Conservation (phyloP, 2,888 invertebrate species). For the Altica lythri region DNA sequence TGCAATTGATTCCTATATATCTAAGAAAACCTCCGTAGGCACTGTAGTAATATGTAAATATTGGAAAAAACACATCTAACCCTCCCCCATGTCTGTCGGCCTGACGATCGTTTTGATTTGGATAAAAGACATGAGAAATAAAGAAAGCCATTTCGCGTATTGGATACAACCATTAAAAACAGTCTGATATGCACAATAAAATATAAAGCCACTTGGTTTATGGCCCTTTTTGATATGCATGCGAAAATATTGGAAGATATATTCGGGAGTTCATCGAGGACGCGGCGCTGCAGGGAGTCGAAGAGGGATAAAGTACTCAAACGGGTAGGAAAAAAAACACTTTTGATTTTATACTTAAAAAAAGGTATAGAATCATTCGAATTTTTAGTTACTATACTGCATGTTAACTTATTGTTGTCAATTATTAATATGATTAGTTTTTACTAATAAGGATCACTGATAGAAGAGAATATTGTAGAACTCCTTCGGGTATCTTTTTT, state of each 20-base stretch:
- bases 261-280: constrained; percentile 49
- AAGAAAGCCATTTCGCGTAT: constrained; percentile 51
- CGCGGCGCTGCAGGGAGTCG: constrained; percentile 43
- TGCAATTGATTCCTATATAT: neutral
- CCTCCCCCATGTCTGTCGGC: constrained; percentile 15
- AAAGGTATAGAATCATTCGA: no score
- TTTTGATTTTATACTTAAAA: no score
- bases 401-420: no score
- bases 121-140: constrained; percentile 41
- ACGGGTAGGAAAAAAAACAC: no score
- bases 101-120: constrained; percentile 38
- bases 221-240: constrained; percentile 53
- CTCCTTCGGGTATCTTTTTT: no score
- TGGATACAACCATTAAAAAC: constrained; percentile 55
- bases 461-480: no score
- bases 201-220: constrained; percentile 55
- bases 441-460: no score
- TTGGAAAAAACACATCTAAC: constrained; percentile 3
- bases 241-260: constrained; percentile 54
- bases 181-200: constrained; percentile 54
- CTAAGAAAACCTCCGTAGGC: neutral
- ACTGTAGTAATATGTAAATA: constrained; percentile 9
- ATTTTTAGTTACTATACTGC: no score
- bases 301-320: no score
- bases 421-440: no score